Base-by-base conservation (phyloP, 2,888 invertebrate genomes). In the Macroteleia sp. region DNA sequence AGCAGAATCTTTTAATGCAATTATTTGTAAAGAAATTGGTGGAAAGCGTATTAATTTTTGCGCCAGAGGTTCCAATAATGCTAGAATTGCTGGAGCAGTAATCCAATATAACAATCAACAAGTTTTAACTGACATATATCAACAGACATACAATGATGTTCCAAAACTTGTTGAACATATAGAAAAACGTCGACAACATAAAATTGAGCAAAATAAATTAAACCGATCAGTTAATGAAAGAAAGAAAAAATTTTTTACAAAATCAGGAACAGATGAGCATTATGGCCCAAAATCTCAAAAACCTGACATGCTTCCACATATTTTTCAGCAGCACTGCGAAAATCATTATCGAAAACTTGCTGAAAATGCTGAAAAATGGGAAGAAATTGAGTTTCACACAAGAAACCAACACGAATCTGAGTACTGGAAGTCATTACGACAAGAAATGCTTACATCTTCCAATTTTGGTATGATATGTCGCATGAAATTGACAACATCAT, bases 381-480 rank as follows among this genome's bases (percentile, higher is more conserved):
- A 30, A 17, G 12, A 42, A 6, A 54, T 75, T 8, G 74, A 78
- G 41, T 22, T 5, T 16, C 17, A 34, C 2, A 79, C 79, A 1
- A 52, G 20, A 20, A 10, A 5, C 8, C 79, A 79, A 54, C 39
- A 48, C 5, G 20, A 19, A 8, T 64, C 36, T 12, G 70, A 74
- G 3, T 9, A 36, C 9, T 78, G 70, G 78, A 16, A 50, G 39
- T n/a, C 3, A 16, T 28, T 57, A 19, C 54, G 74, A 19, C 16
- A 25, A 9, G 16, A 66, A 19, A 61, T 70, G 32, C 28, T 74
- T 3, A 77, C 80, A 3, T 77, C 80, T 36, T 77, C 70, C 0
- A 50, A 48, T n/a, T 79, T 69, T 44, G 69, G 69, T 1, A n/a
- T 8, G 0, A 57, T 79, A n/a, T 79, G 79, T 14, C 39, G 61